Evolutionary conservation across 2,888 invertebrate species (phyloP), one percentile per base, ranked within the genome.

Genomic region (Apoderus coryli): DNA sequence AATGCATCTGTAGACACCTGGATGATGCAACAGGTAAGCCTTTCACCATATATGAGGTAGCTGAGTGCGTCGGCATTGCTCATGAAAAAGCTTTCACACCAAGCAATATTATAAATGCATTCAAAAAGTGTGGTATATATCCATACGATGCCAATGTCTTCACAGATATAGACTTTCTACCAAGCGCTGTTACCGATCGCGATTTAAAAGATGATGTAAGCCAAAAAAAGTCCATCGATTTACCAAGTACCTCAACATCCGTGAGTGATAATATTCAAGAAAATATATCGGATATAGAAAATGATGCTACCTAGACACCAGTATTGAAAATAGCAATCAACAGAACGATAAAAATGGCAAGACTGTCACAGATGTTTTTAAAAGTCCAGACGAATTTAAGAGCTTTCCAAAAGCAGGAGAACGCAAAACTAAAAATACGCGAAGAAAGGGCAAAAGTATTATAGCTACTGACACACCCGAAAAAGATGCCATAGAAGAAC

Each of bases 41-140:
- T 11, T 44, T 58, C n/a, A 47, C 50, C 2, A 56, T 59, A 19
- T 56, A 60, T 41, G 46, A 59, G 32, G 47, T 59, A 10, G 49
- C 55, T 31, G 46, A 37, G 35, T 49, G 52, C 34, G 45, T 53
- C 9, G 47, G 41, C 15, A 38, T 40, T 31, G 54, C 56, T 5
- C 46, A 48, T 35, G 43, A 45, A 33, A 41, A 45, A 36, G 42
- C 49, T 10, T 44, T 53, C 43, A 53, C 50, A 24, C 48, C 51
- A 22, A 38, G 26, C 6, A 57, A 54, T 36, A 55, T 56, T 16
- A 41, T 35, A 28, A 32, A 38, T 15, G 50, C 50, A 10, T 56
- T 56, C 39, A 37, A 40, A 39, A 41, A 42, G 24, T 45, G 50
- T 16, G 54, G 53, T 25, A 53, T 52, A 27, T 50, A 24, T 25